phyloP scores from a whole-genome alignment of 2,113 vertebrate species.

The Chrysemys picta region DNA sequence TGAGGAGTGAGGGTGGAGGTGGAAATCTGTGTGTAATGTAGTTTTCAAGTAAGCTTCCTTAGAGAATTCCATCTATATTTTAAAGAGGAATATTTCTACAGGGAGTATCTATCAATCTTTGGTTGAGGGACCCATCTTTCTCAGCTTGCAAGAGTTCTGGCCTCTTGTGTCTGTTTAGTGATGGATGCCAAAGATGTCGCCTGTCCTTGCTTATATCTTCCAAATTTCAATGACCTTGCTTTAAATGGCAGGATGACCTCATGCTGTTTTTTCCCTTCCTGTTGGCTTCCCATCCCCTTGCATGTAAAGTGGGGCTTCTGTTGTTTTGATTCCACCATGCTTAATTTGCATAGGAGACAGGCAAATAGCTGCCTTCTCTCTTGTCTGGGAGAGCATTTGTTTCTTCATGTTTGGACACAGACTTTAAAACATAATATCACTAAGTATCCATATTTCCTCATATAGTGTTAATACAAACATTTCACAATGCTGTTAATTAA shows the following conservation, averaged over 20 bases:
- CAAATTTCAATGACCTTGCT: not conserved
- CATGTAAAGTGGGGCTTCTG: not conserved
- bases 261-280: not conserved
- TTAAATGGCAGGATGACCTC: not conserved
- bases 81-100: not conserved
- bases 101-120: not conserved
- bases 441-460: not conserved
- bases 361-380: not conserved
- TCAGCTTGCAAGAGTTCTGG: not conserved
- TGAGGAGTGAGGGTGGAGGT: not conserved
- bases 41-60: not conserved
- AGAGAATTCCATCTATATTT: not conserved
- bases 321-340: not conserved
- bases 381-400: not conserved
- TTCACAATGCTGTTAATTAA: not conserved
- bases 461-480: not conserved
- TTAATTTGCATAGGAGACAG: not conserved
- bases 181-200: not conserved
- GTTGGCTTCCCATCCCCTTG: not conserved
- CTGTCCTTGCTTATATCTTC: not conserved
- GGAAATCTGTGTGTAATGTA: not conserved
- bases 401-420: not conserved
- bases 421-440: not conserved
- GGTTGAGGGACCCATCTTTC: not conserved
- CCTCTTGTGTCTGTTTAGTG: not conserved